Base-by-base conservation (phyloP, 2,797 vertebrate species). In the Ataeniobius toweri region DNA sequence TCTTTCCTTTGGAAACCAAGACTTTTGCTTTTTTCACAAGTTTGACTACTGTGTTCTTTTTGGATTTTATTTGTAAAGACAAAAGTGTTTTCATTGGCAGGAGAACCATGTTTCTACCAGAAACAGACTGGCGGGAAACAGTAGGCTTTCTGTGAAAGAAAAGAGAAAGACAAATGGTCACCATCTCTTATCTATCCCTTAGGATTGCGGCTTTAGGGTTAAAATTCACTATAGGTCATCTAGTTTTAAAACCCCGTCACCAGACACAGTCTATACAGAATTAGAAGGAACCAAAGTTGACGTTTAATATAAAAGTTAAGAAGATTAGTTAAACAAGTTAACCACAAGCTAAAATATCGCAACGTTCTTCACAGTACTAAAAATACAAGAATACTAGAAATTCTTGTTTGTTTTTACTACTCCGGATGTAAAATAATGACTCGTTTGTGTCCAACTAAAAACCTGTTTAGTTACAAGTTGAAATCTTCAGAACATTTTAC, bases 1-100 rank as follows among this genome's bases (percentile, higher is more conserved):
- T 13, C 24, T n/a, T 68, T 68, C 22, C 65, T 44, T 69, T 69
- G 41, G 67, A 69, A 16, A 14, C 41, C 39, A 69, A 46, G 67
- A 69, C 67, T n/a, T 46, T 69, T 44, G 67, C 22, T n/a, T 69
- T 69, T 69, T 69, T 69, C 41, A 69, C 39, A 69, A 69, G 67
- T 13, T 69, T 69, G 39, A 69, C 24, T 69, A 41, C 41, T 46
- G 67, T 14, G 41, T 5, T n/a, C 67, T 46, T 69, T 46, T 69
- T 69, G 67, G 41, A 46, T n/a, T 6, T 69, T 26, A 6, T 46
- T 69, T 46, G 24, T 6, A 69, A n/a, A 46, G 67, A 69, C 39
- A 69, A 69, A 46, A 69, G 67, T 5, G 24, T 26, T 46, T 46
- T 46, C n/a, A 46, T 44, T 26, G 67, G 67, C 24, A 46, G 67